Percentiles rank a stretch among this genome's conserved stretches.
Conservation (phyloP, 2,888 invertebrate genomes). For the Gerris lacustris region DNA sequence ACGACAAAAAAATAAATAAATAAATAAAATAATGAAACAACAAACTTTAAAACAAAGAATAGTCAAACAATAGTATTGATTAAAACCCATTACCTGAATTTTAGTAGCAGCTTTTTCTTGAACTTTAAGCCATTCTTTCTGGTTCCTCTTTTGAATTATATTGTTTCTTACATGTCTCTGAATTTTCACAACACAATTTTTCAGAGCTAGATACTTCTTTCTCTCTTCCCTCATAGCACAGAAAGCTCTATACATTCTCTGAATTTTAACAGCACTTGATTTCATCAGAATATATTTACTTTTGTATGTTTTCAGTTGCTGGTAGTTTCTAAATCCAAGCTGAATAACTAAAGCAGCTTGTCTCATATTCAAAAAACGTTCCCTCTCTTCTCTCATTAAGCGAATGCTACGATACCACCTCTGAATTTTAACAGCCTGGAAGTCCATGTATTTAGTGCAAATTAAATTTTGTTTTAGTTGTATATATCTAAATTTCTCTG, state of each 20-base stretch:
- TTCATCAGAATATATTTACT: neutral
- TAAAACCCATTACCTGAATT: neutral
- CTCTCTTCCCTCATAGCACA: neutral
- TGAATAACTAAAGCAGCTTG: slow-evolving; percentile 19
- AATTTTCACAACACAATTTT: neutral
- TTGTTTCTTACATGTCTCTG: neutral
- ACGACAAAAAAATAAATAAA: too few species aligned
- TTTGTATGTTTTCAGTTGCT: slow-evolving; percentile 4
- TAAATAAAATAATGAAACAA: too few species aligned
- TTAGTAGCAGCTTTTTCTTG: neutral
- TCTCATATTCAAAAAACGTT: neutral
- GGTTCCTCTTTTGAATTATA: neutral
- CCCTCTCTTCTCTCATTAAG: neutral
- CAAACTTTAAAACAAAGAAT: neutral
- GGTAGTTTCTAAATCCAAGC: slow-evolving; percentile 12
- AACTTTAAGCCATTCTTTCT: neutral
- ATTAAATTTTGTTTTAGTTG: slow-evolving; percentile 27
- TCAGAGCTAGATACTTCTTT: neutral
- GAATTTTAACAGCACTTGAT: slow-evolving; percentile 6
- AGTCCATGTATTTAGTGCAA: slow-evolving; percentile 7
- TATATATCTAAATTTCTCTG: slow-evolving; percentile 26
- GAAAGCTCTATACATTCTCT: slow-evolving; percentile 13
- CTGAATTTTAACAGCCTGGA: slow-evolving; percentile 18
- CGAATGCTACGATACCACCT: slow-evolving; percentile 14
- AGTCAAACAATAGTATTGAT: neutral